These are phyloP conservation scores for Tortricodes alternella DNA, from an alignment of 2,888 invertebrate species.

Conservation along the genomic window DNA sequence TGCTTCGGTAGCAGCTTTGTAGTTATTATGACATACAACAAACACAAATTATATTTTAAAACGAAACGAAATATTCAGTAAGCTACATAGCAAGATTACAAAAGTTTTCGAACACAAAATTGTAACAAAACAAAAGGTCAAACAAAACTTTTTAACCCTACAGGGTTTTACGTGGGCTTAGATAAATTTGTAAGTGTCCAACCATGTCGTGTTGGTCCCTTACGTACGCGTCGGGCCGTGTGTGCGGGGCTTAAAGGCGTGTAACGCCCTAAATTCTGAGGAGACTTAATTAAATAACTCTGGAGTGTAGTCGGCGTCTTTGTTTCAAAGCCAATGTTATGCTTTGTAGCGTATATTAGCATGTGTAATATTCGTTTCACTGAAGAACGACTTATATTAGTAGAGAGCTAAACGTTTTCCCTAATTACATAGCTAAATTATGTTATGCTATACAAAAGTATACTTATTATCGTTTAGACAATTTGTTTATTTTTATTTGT, in stretches of 20 bases:
- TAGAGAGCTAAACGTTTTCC: too few relatives aligned
- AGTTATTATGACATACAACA: too few relatives aligned
- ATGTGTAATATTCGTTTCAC: too few relatives aligned
- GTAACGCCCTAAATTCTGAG: conserved; percentile 37
- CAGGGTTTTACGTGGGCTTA: conserved; percentile 17
- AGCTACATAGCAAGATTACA: too few relatives aligned
- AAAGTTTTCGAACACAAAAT: background rate
- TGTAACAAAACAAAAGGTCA: background rate
- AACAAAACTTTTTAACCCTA: conserved; percentile 16
- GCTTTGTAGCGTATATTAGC: too few relatives aligned
- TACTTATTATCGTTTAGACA: background rate
- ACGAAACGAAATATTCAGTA: too few relatives aligned
- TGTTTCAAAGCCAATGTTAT: conserved; percentile 31
- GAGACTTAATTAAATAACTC: conserved; percentile 48
- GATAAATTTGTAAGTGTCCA: conserved; percentile 20
- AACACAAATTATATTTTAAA: too few relatives aligned
- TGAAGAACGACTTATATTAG: too few relatives aligned
- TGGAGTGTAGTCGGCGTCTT: conserved; percentile 31
- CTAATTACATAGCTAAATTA: too few relatives aligned
- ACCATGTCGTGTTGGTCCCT: background rate
- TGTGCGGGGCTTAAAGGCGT: background rate
- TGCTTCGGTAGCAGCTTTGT: too few relatives aligned
- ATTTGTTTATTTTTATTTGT: too few relatives aligned
- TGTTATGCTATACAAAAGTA: too few relatives aligned
- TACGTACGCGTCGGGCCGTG: background rate